Evolutionary conservation across 2,113 vertebrate genomes (phyloP), one percentile per base, ranked within the genome.

Genomic region (Rhinogobius similis): DNA sequence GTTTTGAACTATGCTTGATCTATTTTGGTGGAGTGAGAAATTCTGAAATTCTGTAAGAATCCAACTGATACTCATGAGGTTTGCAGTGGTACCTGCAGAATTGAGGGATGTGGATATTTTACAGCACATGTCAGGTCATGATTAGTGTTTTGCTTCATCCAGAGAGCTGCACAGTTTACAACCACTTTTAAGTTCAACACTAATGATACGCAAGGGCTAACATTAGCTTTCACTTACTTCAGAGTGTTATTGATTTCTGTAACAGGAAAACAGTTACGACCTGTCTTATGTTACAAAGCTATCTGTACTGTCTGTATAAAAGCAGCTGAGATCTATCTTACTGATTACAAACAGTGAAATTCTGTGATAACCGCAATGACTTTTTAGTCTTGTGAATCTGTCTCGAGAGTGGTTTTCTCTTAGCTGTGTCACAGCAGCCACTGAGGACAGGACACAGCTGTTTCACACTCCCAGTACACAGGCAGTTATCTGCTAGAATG

Each of bases 191-290:
- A 68, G 26, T 44, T 18, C 23, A 39, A 48, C 43, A 44, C 59
- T 63, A 68, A 65, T 50, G 36, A 65, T 62, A 29, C 23, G 18
- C 23, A 55, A 56, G 61, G 32, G 21, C 21, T 39, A 39, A 26
- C 23, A 8, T 4, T 39, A 38, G 26, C 62, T 16, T 48, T 48
- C 27, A 1, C 1, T 53, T 46, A 27, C 36, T 75, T 69, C 11
- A 75, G 48, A 76, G 41, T 29, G 67, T 67, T 68, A 83, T 79
- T 65, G 81, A 83, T 74, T 20, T 52, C n/a, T 41, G 65, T 63
- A 27, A 64, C 24, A 38, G 62, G 38, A 32, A 77, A 68, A 66
- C 39, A 44, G 32, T 26, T 48, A 48, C 10, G 27, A 23, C 62
- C 21, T 21, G 52, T 46, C 12, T 76, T 41, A 63, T 58, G 66